Conservation (phyloP, 2,888 invertebrate genomes). For the Sycophila texana region DNA sequence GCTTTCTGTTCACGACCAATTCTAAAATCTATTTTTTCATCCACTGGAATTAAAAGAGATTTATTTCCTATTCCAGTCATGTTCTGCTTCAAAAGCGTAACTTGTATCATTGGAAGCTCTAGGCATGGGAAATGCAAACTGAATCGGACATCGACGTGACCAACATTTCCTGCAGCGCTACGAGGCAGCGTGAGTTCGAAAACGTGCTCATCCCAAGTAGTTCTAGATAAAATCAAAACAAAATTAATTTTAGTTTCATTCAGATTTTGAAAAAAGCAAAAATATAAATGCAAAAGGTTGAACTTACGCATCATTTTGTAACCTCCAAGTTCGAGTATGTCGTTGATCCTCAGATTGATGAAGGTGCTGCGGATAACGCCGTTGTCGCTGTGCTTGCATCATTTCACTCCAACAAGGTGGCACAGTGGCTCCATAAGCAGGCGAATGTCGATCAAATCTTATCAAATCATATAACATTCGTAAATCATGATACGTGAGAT, state of each 20-base stretch:
- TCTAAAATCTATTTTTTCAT: constrained; percentile 77
- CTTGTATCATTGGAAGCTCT: constrained; percentile 87
- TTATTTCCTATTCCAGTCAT: constrained; percentile 82
- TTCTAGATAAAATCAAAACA: constrained; percentile 63
- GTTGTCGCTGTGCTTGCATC: constrained; percentile 92
- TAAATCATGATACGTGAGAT: constrained; percentile 80
- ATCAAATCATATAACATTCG: constrained; percentile 85
- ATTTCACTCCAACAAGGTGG: constrained; percentile 96
- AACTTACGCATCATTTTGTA: constrained; percentile 87
- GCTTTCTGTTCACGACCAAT: constrained; percentile 69
- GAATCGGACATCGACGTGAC: constrained; percentile 94
- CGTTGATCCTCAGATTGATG: constrained; percentile 83
- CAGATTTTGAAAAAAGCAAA: background rate
- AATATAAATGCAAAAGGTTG: background rate
- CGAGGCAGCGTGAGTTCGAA: constrained; percentile 91
- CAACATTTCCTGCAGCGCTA: constrained; percentile 81
- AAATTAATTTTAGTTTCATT: background rate
- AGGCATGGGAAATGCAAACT: constrained; percentile 87
- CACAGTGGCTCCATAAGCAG: constrained; percentile 89
- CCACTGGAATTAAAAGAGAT: constrained; percentile 74
- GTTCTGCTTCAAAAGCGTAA: constrained; percentile 83
- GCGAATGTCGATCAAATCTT: constrained; percentile 83
- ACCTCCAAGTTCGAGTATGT: constrained; percentile 90
- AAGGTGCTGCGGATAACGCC: constrained; percentile 89
- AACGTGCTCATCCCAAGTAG: constrained; percentile 95